Conservation (phyloP, 2,113 vertebrate genomes). For the Nothocercus julius region DNA sequence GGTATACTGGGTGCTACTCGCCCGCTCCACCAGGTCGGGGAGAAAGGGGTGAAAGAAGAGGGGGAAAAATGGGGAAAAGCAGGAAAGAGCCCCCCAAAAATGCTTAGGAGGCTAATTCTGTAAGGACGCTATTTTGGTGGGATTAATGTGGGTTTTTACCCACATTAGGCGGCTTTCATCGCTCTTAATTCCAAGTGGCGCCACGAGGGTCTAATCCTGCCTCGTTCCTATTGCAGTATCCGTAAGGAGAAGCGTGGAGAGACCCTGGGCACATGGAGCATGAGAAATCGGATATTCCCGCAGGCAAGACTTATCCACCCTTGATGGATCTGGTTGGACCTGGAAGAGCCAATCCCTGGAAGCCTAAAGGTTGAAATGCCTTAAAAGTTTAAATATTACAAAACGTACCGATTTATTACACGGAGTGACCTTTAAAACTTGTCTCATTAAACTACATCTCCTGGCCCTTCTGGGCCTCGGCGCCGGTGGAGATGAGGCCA, state of each 20-base stretch:
- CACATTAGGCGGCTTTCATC: constrained; percentile 58
- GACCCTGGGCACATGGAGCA: constrained; percentile 27
- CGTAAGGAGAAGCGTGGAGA: not conserved
- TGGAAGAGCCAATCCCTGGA: constrained; percentile 45
- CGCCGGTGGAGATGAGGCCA: not conserved
- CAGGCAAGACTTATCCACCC: not conserved
- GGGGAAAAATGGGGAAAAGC: too few species aligned
- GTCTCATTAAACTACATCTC: constrained; percentile 73
- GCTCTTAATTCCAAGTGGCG: constrained; percentile 51
- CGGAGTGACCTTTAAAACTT: constrained; percentile 72
- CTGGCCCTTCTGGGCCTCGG: constrained; percentile 65
- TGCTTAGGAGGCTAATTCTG: constrained; percentile 56
- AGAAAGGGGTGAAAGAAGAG: not conserved
- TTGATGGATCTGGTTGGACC: constrained; percentile 63
- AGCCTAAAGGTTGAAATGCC: constrained; percentile 72
- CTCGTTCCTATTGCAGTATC: too few species aligned
- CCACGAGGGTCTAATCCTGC: too few species aligned
- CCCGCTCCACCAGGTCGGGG: not conserved
- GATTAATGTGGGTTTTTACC: constrained; percentile 41
- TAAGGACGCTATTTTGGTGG: not conserved
- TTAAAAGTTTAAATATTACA: constrained; percentile 70
- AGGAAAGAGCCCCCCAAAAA: not conserved
- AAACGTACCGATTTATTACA: constrained; percentile 70
- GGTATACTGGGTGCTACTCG: constrained; percentile 26
- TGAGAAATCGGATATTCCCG: constrained; percentile 5